Evolutionary conservation across 2,888 invertebrate species (phyloP).

Genomic region (Cantharis rufa): DNA sequence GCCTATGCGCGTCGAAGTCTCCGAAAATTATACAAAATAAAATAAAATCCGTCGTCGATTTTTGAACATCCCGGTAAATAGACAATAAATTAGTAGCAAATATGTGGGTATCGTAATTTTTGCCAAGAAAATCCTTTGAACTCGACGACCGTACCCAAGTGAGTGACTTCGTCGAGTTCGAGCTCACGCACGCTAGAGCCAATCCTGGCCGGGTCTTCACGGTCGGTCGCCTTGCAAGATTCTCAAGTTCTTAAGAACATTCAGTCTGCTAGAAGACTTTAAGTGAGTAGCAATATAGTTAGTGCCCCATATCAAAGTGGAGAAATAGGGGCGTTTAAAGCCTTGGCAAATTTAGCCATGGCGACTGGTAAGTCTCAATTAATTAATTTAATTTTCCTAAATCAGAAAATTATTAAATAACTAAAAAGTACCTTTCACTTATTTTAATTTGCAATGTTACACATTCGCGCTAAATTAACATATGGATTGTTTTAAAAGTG

Average conservation of each 20-base stretch:
- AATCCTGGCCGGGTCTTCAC: slow-evolving; percentile 41
- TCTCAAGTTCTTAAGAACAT: slow-evolving; percentile 42
- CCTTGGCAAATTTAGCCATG: slow-evolving; percentile 52
- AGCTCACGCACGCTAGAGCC: slow-evolving; percentile 35
- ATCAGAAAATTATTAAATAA: neutral
- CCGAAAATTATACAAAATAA: neutral
- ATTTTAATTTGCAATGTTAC: neutral
- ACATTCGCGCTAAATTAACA: neutral
- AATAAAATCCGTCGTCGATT: neutral
- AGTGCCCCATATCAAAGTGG: slow-evolving; percentile 46
- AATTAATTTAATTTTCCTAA: slow-evolving; percentile 4
- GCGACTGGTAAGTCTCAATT: slow-evolving; percentile 49
- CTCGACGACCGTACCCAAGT: slow-evolving; percentile 31
- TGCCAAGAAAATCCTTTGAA: slow-evolving; percentile 20
- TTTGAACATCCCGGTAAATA: neutral
- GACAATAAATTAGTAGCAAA: neutral
- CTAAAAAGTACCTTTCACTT: slow-evolving; percentile 1
- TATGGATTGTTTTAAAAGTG: neutral
- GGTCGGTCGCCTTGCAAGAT: slow-evolving; percentile 42
- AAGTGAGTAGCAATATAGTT: slow-evolving; percentile 45
- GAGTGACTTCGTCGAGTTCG: slow-evolving; percentile 33
- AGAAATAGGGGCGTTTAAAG: slow-evolving; percentile 47
- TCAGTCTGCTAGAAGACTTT: slow-evolving; percentile 52
- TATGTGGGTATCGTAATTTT: neutral
- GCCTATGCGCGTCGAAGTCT: neutral